These are phyloP conservation scores for Alaudala cheleensis DNA, from an alignment of 2,113 vertebrate species.

Conservation along the genomic window DNA sequence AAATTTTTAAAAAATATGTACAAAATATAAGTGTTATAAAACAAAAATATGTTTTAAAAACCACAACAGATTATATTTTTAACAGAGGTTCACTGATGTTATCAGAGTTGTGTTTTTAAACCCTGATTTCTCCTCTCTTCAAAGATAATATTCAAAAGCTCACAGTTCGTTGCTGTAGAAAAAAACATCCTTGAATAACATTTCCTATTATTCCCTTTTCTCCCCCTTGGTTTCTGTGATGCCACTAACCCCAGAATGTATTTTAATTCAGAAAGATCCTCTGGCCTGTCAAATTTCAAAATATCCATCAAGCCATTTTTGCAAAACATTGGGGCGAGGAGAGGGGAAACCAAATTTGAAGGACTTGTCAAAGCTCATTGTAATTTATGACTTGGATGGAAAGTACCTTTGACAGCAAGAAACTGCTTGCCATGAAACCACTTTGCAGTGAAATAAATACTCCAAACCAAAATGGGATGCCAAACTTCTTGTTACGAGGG, in stretches of 20 bases:
- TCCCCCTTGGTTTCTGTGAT: not conserved
- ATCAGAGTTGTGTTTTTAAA: not conserved
- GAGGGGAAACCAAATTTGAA: conserved; percentile 46
- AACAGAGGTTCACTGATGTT: not conserved
- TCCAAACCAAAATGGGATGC: not conserved
- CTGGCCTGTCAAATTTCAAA: conserved; percentile 25
- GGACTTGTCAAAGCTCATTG: conserved; percentile 41
- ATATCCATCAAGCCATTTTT: conserved; percentile 40
- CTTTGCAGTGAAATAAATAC: conserved; percentile 32
- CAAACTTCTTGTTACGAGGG: not conserved
- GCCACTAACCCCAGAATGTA: not conserved
- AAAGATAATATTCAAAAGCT: not conserved
- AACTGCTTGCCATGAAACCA: conserved; percentile 2
- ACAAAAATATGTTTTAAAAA: not conserved
- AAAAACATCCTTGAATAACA: not conserved
- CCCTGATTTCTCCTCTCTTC: not conserved
- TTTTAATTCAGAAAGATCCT: conserved; percentile 32
- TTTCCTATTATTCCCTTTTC: not conserved
- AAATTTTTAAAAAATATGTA: too few species aligned
- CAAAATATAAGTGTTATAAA: not conserved
- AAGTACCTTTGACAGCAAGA: conserved; percentile 43
- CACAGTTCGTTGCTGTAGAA: not conserved
- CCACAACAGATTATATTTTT: not conserved
- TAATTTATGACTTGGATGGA: conserved; percentile 36
- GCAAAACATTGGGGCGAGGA: not conserved